Evolutionary conservation across 2,888 invertebrate species (phyloP).

Genomic region (Cheilosia grossa): DNA sequence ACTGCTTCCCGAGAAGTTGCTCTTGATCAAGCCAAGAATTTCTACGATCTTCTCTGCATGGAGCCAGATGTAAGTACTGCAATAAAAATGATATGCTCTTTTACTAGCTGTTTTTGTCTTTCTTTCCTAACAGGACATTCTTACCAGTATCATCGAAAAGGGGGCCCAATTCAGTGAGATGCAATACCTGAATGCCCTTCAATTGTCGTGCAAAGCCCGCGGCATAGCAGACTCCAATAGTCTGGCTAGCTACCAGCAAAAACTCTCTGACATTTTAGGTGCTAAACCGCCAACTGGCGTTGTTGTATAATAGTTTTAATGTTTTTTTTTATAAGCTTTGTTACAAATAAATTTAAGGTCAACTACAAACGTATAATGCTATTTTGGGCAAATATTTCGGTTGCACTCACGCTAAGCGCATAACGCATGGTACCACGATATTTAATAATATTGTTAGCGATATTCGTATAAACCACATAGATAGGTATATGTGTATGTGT

Average conservation of each 20-base stretch:
- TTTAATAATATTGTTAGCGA: conserved; percentile 57
- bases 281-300: conserved; percentile 88
- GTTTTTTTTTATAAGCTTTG: conserved; percentile 49
- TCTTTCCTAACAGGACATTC: conserved; percentile 88
- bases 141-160: conserved; percentile 92
- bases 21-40: conserved; percentile 94
- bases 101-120: conserved; percentile 59
- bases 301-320: conserved; percentile 85
- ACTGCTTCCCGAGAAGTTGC: conserved; percentile 92
- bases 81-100: neutral
- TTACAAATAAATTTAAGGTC: conserved; percentile 58
- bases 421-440: conserved; percentile 51
- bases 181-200: conserved; percentile 94
- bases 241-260: conserved; percentile 89
- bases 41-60: conserved; percentile 93
- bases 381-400: conserved; percentile 32
- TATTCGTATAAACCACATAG: conserved; percentile 46
- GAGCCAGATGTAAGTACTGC: conserved; percentile 88
- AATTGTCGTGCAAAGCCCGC: conserved; percentile 88
- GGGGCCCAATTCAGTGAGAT: conserved; percentile 94
- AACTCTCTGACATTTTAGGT: conserved; percentile 92
- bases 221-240: conserved; percentile 84
- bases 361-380: conserved; percentile 36
- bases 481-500: conserved; percentile 38
- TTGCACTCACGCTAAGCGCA: conserved; percentile 50